A percentile compares a stretch with the other conserved stretches of the same genome.
Evolutionary conservation across 2,113 vertebrate genomes (phyloP).

Genomic region (Verasper variegatus): DNA sequence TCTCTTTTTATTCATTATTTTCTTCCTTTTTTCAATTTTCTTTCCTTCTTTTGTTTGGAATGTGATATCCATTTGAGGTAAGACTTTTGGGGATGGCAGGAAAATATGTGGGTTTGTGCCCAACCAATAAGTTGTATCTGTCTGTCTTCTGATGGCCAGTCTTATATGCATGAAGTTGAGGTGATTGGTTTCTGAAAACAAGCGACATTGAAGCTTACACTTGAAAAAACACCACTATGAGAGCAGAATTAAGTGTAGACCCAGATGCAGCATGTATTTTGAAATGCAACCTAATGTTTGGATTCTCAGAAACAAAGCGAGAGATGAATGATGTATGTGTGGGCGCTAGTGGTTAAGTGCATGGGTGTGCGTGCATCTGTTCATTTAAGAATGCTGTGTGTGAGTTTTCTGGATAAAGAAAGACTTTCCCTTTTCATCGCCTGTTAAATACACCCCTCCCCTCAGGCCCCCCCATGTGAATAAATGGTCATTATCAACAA

Average conservation of each 20-base stretch:
- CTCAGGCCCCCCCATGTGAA: conserved; percentile 29
- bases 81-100: conserved; percentile 85
- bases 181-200: conserved; percentile 17
- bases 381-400: conserved; percentile 29
- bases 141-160: conserved; percentile 64
- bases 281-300: conserved; percentile 28
- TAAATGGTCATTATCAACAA: conserved; percentile 24
- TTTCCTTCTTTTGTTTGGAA: conserved; percentile 93
- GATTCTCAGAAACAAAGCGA: conserved; percentile 5
- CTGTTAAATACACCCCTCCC: conserved; percentile 22
- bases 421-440: conserved; percentile 36
- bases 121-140: conserved; percentile 45
- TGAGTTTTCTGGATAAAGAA: conserved; percentile 18
- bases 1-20: conserved; percentile 75
- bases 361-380: conserved; percentile 40
- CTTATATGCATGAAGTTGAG: conserved; percentile 59
- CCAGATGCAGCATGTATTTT: conserved; percentile 52
- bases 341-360: conserved; percentile 43
- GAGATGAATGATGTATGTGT: neutral
- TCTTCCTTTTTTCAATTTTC: conserved; percentile 77
- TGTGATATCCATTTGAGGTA: conserved; percentile 93
- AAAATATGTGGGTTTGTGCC: conserved; percentile 57
- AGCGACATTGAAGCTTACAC: conserved; percentile 10
- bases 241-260: conserved; percentile 13
- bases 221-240: conserved; percentile 22